These are phyloP conservation scores for cat (Felis catus) DNA, from an alignment of 2,113 vertebrate species.

Conservation along the genomic window F.catus_Fca126_mat1.0 CM031426.1:46158001-46158500, in stretches of 20 bases:
- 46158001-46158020: background rate
- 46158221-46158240: background rate
- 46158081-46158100: background rate
- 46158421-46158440: background rate
- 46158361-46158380: conserved; percentile 29
- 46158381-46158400: conserved; percentile 5
- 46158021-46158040: background rate
- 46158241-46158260: background rate
- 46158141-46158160: background rate
- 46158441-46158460: background rate
- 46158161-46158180: background rate
- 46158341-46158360: conserved; percentile 48
- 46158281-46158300: background rate
- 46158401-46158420: conserved; percentile 36
- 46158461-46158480: background rate
- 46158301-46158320: background rate
- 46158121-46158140: background rate
- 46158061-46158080: background rate
- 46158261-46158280: background rate
- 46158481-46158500: background rate
- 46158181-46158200: background rate
- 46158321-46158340: background rate
- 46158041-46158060: background rate
- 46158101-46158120: background rate
- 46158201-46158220: background rate